Evolutionary conservation across 2,797 vertebrate genomes (phyloP), one percentile per base, ranked within the genome.

Genomic region (Phrynocephalus vlangalii): DNA sequence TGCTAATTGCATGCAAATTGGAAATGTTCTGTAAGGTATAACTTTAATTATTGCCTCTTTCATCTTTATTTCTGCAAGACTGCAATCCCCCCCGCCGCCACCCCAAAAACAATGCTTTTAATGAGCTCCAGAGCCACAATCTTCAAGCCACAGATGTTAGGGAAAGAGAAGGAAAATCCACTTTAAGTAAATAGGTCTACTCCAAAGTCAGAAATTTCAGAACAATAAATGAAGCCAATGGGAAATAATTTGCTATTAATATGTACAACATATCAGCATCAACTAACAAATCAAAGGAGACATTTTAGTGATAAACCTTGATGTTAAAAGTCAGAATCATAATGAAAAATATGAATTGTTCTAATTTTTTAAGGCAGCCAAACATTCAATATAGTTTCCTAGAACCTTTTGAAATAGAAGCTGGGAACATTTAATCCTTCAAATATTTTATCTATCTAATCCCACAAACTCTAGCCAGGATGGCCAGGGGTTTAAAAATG

Each of bases 1-100:
- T n/a, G 77, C 15, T 86, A 86, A 86, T 86, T 86, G 30, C 52
- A 86, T 86, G 85, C 77, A 79, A 86, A 86, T 60, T 80, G 77
- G 77, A 80, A 86, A 80, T 79, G 50, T 68, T 38, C 30, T 44
- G 24, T 52, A 80, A 80, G 77, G 22, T 80, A 80, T 77, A 86
- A 44, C 30, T 86, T 86, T 86, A 86, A 86, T 86, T 86, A 79
- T 50, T 80, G 16, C 22, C 68, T 60, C 50, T 86, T 85, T 86
- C 67, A 72, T 60, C 68, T 80, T 44, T 80, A 60, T 80, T 86
- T 86, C 48, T 72, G 77, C 48, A 86, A 86, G 76, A 56, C 76
- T 33, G 63, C 44, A 79, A 63, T 6, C 22, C 76, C 38, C 52
- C 5, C 52, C 52, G 33, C 52, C 52, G 1, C 52, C 52, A 5